Evolutionary conservation across 2,797 vertebrate species (phyloP).

Genomic region (Chrysocyon brachyurus): DNA sequence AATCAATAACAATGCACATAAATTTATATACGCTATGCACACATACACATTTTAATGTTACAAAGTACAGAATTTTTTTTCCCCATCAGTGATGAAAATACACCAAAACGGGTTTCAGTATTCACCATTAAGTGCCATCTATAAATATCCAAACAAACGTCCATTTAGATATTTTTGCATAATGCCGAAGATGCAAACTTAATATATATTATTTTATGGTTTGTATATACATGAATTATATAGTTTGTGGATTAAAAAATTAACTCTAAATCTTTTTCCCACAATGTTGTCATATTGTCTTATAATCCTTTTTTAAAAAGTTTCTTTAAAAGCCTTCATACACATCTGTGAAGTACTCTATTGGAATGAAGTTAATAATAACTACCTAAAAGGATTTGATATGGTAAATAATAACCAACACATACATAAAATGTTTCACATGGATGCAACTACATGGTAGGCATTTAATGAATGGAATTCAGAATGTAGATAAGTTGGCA

Average conservation of each 20-base stretch:
- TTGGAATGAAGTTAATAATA: not conserved
- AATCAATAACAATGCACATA: slow-evolving; percentile 68
- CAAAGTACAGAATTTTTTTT: slow-evolving; percentile 13
- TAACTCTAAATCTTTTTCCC: slow-evolving; percentile 41
- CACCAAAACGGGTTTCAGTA: not conserved
- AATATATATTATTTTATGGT: not conserved
- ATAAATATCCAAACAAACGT: slow-evolving; percentile 23
- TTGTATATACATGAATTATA: not conserved
- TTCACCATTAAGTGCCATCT: not conserved
- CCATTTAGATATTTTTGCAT: not conserved
- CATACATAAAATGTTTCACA: not conserved
- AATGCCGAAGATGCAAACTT: not conserved
- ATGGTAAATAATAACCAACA: not conserved
- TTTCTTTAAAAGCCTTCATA: not conserved
- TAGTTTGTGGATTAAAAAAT: not conserved
- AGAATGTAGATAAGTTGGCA: not conserved
- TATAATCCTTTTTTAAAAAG: not conserved
- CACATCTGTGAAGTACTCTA: not conserved
- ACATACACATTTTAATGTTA: not conserved
- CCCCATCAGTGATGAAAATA: not conserved
- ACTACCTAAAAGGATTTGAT: not conserved
- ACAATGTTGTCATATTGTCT: slow-evolving; percentile 29
- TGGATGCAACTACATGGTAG: not conserved
- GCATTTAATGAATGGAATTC: not conserved
- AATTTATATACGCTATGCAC: not conserved